Base-by-base conservation (phyloP, 2,113 vertebrate species). In the Tringa solitaria region DNA sequence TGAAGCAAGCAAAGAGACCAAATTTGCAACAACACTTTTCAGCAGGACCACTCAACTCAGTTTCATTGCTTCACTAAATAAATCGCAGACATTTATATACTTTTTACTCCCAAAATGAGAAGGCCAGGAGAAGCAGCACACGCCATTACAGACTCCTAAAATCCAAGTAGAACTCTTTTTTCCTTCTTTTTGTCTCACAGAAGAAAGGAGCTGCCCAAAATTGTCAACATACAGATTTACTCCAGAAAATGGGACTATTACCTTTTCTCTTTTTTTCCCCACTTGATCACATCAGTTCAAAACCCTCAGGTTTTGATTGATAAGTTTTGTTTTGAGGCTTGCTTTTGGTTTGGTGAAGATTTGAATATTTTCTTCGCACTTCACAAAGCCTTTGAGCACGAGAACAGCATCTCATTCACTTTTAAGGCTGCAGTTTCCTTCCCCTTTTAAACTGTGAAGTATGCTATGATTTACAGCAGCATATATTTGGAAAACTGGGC, bases 401-500 rank as follows among this genome's bases (percentile, higher is more conserved):
- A 77, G 56, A 90, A 61, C 30, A 59, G 64, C 50, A 89, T 96
- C 61, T 84, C 53, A 14, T 94, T 97, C 91, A 61, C 64, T 95
- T 96, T 97, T 86, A 97, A 97, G 97, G 93, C 79, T 97, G 84
- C 30, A 48, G 93, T 92, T 96, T 97, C 94, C 89, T 92, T 92
- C 61, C 69, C 75, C 53, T 95, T 96, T 97, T 95, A 88, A 95
- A 81, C 88, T 95, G 78, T 57, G 94, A 95, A 63, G 74, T 84
- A 18, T 64, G 50, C 67, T 89, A 56, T 90, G 90, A 95, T 90
- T 95, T 95, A 95, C 57, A 79, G 92, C 72, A 53, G 57, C 30
- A 56, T 72, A 84, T 68, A 87, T 84, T 74, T 78, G 69, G 73
- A 95, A 86, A 94, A 75, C 35, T 48, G 21, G 86, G 51, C 76